Base-by-base conservation (phyloP, 2,797 vertebrate species). In the Molothrus aeneus region DNA sequence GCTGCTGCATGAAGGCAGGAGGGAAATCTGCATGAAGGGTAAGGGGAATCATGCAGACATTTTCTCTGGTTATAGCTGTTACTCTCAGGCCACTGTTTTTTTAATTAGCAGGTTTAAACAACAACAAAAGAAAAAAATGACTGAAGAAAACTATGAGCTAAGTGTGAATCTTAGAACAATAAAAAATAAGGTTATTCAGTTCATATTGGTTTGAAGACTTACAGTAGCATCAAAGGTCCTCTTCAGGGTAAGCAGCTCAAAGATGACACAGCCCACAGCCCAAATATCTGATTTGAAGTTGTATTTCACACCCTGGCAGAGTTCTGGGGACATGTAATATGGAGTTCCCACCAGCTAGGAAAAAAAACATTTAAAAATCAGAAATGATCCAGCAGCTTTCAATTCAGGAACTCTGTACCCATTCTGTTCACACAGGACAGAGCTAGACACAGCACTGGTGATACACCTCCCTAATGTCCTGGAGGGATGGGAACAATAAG, bases 261-360 rank as follows among this genome's bases (percentile, higher is more conserved):
- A 99, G 94, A 99, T 96, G 79, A 99, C 99, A 93, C 99, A 99
- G 59, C 99, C 99, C 97, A 99, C 98, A 65, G 99, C 99, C 99
- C 99, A 99, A 96, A 99, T 99, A 97, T 99, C 99, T 9, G 99
- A 99, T 96, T 99, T 99, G 96, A 99, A 99, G 98, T 99, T 99
- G 97, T 99, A 99, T 96, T 99, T 99, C 47, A 99, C 97, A 85
- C 99, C 99, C 95, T 99, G 99, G 95, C 99, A 99, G 78, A 99
- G 98, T 95, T 99, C 99, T 63, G 99, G 99, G 73, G 99, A 99
- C 99, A 99, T 99, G 97, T 99, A 99, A 96, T 99, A 99, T 0
- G 99, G 99, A 25, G 99, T 99, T 96, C 99, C 99, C 42, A 99
- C 99, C 97, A 99, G 99, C 99, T 99, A 94, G 91, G 72, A 94